Evolutionary conservation across 1,140 invertebrate species (phyloP).

Genomic region (Dryas iulia): DNA sequence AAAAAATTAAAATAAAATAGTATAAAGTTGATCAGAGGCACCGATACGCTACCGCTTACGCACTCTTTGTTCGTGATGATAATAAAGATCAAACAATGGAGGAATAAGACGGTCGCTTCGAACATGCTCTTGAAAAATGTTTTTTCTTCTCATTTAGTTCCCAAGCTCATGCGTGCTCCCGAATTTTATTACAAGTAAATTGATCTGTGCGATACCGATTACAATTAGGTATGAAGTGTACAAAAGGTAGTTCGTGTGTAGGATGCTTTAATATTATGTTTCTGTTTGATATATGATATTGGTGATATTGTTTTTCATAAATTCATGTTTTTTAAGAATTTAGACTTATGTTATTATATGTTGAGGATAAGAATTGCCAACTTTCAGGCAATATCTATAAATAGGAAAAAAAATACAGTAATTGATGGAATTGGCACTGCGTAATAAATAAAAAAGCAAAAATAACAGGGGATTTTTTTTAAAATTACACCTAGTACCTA

Average conservation of each 20-base stretch:
- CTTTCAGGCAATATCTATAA: too few relatives aligned
- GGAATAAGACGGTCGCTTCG: slow-evolving; percentile 56
- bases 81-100: slow-evolving; percentile 74
- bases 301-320: background rate
- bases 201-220: slow-evolving; percentile 25
- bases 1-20: slow-evolving; percentile 62
- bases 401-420: too few relatives aligned
- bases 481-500: too few relatives aligned
- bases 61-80: slow-evolving; percentile 64
- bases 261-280: background rate
- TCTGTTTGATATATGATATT: background rate
- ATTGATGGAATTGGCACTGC: too few relatives aligned
- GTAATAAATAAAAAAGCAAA: too few relatives aligned
- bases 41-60: slow-evolving; percentile 78
- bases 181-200: slow-evolving; percentile 33
- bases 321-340: background rate
- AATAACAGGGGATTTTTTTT: too few relatives aligned
- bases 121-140: slow-evolving; percentile 54
- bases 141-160: slow-evolving; percentile 57
- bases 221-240: background rate
- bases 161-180: slow-evolving; percentile 40
- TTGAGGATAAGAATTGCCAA: background rate
- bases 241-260: background rate
- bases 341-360: background rate
- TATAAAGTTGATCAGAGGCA: slow-evolving; percentile 73